Evolutionary conservation across 2,797 vertebrate species (phyloP).

Genomic region (Notolepis coatsorum): DNA sequence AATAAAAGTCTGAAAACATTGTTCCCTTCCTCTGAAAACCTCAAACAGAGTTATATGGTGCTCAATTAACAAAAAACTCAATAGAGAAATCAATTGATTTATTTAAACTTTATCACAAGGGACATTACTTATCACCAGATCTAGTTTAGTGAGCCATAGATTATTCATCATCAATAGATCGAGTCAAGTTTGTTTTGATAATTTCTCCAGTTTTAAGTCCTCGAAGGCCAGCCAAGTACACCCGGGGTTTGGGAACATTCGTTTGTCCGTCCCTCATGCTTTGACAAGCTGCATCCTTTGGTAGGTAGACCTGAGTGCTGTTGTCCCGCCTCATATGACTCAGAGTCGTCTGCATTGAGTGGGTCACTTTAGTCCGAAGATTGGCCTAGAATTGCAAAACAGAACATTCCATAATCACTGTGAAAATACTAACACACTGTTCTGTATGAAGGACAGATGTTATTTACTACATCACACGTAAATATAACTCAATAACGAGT

Average conservation of each 20-base stretch:
- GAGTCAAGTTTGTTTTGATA: constrained; percentile 86
- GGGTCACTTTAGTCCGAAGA: constrained; percentile 85
- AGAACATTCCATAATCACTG: constrained; percentile 15
- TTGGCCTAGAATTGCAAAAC: constrained; percentile 82
- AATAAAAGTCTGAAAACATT: too few relatives aligned
- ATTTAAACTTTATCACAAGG: too few relatives aligned
- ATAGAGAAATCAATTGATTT: too few relatives aligned
- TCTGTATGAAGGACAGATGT: not conserved
- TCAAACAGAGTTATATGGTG: too few relatives aligned
- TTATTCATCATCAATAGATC: constrained; percentile 82
- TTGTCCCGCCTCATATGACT: constrained; percentile 92
- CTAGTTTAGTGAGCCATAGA: too few relatives aligned
- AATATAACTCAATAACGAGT: not conserved
- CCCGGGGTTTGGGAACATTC: constrained; percentile 81
- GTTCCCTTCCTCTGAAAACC: too few relatives aligned
- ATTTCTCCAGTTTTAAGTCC: constrained; percentile 67
- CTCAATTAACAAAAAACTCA: too few relatives aligned
- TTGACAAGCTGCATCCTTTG: constrained; percentile 78
- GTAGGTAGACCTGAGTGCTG: constrained; percentile 85
- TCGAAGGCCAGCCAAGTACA: constrained; percentile 87
- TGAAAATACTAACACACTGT: not conserved
- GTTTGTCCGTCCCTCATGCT: constrained; percentile 78
- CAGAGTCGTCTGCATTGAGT: constrained; percentile 86
- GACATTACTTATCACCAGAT: too few relatives aligned
- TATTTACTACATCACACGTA: not conserved